These are phyloP conservation scores for Bilobella aurantiaca DNA, from an alignment of 1,140 invertebrate genomes.

Conservation along the genomic window DNA sequence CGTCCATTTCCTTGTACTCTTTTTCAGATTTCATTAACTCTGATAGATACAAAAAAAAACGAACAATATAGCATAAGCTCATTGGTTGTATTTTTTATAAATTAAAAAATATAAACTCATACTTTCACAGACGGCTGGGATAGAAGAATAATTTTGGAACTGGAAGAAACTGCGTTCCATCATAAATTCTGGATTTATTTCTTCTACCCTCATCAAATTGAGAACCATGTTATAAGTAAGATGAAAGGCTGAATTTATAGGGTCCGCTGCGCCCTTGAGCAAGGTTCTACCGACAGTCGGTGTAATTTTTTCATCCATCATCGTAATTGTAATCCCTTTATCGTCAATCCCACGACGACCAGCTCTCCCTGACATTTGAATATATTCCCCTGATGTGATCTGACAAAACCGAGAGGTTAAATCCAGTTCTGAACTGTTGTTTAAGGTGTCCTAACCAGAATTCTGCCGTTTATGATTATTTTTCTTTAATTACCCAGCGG, in stretches of 20 bases:
- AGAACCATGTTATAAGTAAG: conserved; percentile 99
- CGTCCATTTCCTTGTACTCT: conserved; percentile 50
- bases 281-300: conserved; percentile 72
- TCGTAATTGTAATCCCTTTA: conserved; percentile 95
- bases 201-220: conserved; percentile 90
- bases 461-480: not conserved
- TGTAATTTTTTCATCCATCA: conserved; percentile 95
- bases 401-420: conserved; percentile 38
- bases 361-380: conserved; percentile 98
- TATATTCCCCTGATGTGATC: conserved; percentile 97
- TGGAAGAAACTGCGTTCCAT: conserved; percentile 96
- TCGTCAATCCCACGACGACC: conserved; percentile 94
- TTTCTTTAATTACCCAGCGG: conserved; percentile 56
- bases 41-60: conserved; percentile 39
- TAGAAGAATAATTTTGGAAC: conserved; percentile 94
- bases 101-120: conserved; percentile 39
- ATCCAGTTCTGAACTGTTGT: too few relatives aligned
- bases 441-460: too few relatives aligned
- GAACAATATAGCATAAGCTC: conserved; percentile 6
- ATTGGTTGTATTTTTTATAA: too few relatives aligned
- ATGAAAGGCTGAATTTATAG: conserved; percentile 97
- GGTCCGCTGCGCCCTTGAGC: conserved; percentile 85
- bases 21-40: conserved; percentile 62
- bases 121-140: conserved; percentile 81
- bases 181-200: conserved; percentile 99